Percentiles rank a stretch among this genome's conserved stretches.
Evolutionary conservation across 2,797 vertebrate genomes (phyloP).

Genomic region (Sebastes taczanowskii): DNA sequence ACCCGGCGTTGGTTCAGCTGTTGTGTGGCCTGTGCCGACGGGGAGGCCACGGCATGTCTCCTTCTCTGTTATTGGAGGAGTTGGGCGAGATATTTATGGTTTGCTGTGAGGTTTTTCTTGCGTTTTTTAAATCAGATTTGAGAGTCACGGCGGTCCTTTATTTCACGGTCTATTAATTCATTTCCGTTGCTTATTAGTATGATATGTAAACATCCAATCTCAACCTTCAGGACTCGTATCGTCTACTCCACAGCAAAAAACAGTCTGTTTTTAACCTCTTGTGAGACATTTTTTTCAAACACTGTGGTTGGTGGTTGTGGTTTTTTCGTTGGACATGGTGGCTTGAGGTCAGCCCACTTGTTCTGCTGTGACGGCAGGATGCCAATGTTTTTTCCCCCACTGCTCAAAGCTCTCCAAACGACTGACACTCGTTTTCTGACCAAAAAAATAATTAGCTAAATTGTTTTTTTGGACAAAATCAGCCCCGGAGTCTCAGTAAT

Average conservation of each 20-base stretch:
- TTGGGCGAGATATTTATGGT: constrained; percentile 38
- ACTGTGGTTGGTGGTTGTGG: constrained; percentile 42
- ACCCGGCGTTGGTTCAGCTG: constrained; percentile 65
- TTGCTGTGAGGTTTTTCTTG: constrained; percentile 22
- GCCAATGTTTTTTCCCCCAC: constrained; percentile 3
- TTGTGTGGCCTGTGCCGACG: constrained; percentile 36
- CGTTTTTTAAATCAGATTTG: constrained; percentile 37
- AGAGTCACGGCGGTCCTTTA: neutral
- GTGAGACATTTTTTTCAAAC: constrained; percentile 18
- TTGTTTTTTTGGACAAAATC: neutral
- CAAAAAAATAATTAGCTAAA: constrained; percentile 18
- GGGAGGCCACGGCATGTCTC: constrained; percentile 34
- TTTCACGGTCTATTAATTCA: constrained; percentile 8
- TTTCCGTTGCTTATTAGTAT: constrained; percentile 8
- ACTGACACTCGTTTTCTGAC: constrained; percentile 4
- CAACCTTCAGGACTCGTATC: neutral
- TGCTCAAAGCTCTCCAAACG: neutral
- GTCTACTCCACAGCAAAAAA: neutral
- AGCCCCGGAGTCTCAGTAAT: neutral
- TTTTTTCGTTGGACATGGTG: constrained; percentile 41
- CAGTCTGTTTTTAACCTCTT: constrained; percentile 4
- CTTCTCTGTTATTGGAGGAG: constrained; percentile 45
- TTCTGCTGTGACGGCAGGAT: neutral
- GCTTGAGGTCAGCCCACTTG: constrained; percentile 54
- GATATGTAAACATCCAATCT: neutral